phyloP scores from a whole-genome alignment of 2,888 invertebrate genomes.

The Meandrusa payeni region DNA sequence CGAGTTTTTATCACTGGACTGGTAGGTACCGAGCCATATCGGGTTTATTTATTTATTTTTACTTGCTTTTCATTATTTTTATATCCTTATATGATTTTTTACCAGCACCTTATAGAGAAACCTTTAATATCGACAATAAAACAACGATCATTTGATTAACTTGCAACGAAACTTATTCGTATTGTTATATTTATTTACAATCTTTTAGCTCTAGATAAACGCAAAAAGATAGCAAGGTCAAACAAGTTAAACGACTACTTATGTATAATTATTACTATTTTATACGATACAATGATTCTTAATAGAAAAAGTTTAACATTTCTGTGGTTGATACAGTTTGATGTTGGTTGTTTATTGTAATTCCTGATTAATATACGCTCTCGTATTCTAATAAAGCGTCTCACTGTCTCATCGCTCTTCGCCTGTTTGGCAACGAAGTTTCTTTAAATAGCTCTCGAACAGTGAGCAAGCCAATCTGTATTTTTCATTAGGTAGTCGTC shows the following conservation, averaged over 20 bases:
- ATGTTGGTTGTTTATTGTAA: too few relatives aligned
- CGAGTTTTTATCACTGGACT: slow-evolving; percentile 64
- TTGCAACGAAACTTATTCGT: too few relatives aligned
- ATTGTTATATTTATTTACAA: too few relatives aligned
- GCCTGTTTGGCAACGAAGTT: background rate
- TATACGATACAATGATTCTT: too few relatives aligned
- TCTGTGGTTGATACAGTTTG: too few relatives aligned
- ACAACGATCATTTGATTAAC: slow-evolving; percentile 15
- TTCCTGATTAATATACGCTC: background rate
- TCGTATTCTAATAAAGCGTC: background rate
- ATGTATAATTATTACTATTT: too few relatives aligned
- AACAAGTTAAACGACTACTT: too few relatives aligned
- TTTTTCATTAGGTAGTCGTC: slow-evolving; percentile 42
- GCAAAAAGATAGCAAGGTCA: too few relatives aligned
- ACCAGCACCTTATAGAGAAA: slow-evolving; percentile 26
- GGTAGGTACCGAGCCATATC: slow-evolving; percentile 64
- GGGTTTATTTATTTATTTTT: slow-evolving; percentile 64
- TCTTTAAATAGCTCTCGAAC: background rate
- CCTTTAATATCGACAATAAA: slow-evolving; percentile 28
- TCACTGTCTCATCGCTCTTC: background rate
- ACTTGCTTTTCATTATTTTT: slow-evolving; percentile 44
- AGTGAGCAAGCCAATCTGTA: slow-evolving; percentile 20
- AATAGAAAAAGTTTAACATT: too few relatives aligned
- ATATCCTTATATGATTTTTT: slow-evolving; percentile 31
- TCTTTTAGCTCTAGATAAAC: too few relatives aligned